Conservation (phyloP, 2,113 vertebrate genomes). For the Dasyprocta punctata region DNA sequence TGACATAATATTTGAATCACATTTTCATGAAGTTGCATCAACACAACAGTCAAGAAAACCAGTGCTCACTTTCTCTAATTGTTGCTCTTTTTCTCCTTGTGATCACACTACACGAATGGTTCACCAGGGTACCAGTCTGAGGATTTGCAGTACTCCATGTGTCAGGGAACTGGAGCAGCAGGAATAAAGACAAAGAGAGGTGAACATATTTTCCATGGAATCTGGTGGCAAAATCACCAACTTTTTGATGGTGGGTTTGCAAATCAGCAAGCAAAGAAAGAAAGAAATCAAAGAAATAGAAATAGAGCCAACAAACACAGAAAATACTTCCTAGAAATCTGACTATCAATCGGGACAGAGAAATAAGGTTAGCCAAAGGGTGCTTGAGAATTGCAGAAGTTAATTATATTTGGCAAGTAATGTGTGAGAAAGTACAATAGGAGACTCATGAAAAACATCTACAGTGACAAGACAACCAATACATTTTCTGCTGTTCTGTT, state of each 20-base stretch:
- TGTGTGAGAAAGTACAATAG: neutral
- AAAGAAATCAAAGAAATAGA: neutral
- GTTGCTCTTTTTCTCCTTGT: neutral
- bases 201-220: neutral
- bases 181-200: neutral
- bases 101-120: neutral
- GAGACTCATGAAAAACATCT: neutral
- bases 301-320: neutral
- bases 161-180: neutral
- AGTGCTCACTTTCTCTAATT: neutral
- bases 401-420: neutral
- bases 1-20: neutral
- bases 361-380: neutral
- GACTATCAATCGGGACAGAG: neutral
- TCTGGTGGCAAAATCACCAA: neutral
- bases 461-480: no score
- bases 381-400: neutral
- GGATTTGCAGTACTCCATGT: neutral
- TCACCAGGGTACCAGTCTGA: neutral
- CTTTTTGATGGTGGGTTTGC: neutral
- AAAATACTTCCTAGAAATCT: neutral
- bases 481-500: neutral
- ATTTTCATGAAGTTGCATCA: constrained; percentile 23
- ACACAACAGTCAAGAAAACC: neutral
- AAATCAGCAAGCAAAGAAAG: neutral